Base-by-base conservation (phyloP, 2,888 invertebrate genomes). In the Lasius fuliginosus region DNA sequence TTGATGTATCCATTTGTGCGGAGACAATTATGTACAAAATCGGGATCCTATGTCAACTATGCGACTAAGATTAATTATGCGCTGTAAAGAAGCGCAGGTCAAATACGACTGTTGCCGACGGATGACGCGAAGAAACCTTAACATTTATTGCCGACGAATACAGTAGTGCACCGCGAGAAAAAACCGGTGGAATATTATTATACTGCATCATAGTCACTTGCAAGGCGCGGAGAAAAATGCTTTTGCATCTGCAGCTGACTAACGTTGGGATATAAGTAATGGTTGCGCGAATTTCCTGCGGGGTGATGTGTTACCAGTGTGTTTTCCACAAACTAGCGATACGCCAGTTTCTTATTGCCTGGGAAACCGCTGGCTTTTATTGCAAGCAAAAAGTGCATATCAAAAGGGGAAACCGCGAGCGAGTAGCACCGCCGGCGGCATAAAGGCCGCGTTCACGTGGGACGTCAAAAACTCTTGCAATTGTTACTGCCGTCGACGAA, bases 221-320 rank as follows among this genome's bases (percentile, higher is more conserved):
- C 90, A 90, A 89, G 88, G 65, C 79, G 81, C 65, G 36, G 84
- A 90, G 90, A 90, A 90, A 90, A 90, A 90, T 90, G 87, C 89
- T 73, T 90, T 90, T 90, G 89, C 90, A 90, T 90, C 90, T 90
- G 90, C 89, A 60, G 87, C 83, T 89, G 90, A 90, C 90, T 88
- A 84, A 85, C 86, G 85, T 82, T 73, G 82, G 82, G 85, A 87
- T 87, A 88, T 90, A 90, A 90, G 90, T 89, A 89, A 90, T 90
- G 90, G 88, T 87, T 40, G 87, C 77, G 90, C 88, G 88, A 90
- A 90, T 90, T 90, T 89, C 79, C 88, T 89, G 83, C 60, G 87
- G 83, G 86, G 86, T 89, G 67, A 87, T 83, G 85, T 84, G 83
- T 85, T 65, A 87, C 88, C 75, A 83, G 82, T 90, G 76, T 86